phyloP scores from a whole-genome alignment of 2,888 invertebrate genomes.

The Oscheius sp. region DNA sequence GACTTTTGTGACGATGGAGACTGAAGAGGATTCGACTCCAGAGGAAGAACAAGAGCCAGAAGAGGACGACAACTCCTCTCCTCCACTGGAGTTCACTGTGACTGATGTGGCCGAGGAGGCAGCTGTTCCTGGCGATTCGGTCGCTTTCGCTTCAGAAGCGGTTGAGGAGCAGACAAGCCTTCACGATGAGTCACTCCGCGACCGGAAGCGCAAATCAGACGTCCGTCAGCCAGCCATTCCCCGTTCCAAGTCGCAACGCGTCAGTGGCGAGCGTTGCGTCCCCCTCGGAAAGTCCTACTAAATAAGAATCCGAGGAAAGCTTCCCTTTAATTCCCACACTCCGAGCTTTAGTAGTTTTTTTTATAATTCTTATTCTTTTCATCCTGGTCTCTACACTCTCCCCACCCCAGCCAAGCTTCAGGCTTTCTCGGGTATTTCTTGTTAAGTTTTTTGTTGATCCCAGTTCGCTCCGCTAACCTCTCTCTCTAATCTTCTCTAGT shows the following conservation, averaged over 20 bases:
- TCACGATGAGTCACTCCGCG: background rate
- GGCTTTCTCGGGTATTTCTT: background rate
- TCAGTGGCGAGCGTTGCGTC: slow-evolving; percentile 12
- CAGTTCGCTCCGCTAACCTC: background rate
- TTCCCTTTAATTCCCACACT: background rate
- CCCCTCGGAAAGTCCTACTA: slow-evolving; percentile 1
- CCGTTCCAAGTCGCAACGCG: slow-evolving; percentile 27
- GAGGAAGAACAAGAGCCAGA: background rate
- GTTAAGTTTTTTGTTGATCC: background rate
- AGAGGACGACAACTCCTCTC: slow-evolving; percentile 15
- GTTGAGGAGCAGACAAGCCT: slow-evolving; percentile 13
- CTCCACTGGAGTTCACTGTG: slow-evolving; percentile 30
- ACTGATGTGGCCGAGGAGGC: slow-evolving; percentile 18
- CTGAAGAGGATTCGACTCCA: background rate
- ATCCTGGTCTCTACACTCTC: slow-evolving; percentile 7
- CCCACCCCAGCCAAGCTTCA: no score
- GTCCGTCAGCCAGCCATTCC: slow-evolving; percentile 11
- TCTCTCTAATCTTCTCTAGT: background rate
- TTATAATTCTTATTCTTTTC: background rate
- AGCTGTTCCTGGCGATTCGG: background rate
- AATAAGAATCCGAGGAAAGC: background rate
- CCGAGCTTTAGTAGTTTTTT: slow-evolving; percentile 16
- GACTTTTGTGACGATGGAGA: slow-evolving; percentile 3
- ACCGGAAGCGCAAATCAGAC: slow-evolving; percentile 30
- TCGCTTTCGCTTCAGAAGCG: slow-evolving; percentile 26